A percentile compares a stretch with the other conserved stretches of the same genome.
These are phyloP conservation scores for Papilio protenor DNA, from an alignment of 2,888 invertebrate genomes.

Conservation along the genomic window DNA sequence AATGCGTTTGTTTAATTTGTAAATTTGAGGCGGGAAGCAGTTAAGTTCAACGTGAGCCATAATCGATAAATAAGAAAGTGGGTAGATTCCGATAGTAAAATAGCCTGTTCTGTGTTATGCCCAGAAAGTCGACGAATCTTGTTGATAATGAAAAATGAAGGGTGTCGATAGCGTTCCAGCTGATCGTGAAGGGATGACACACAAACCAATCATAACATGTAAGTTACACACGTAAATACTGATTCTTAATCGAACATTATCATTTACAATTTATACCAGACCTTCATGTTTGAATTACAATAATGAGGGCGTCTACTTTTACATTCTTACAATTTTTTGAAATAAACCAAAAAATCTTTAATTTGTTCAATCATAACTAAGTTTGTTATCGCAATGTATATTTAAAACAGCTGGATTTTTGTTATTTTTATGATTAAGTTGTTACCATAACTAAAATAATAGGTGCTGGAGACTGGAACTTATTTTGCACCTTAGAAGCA, in stretches of 20 bases:
- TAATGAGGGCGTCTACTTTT: conserved; percentile 10
- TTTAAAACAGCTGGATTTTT: too few relatives aligned
- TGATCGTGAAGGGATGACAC: conserved; percentile 85
- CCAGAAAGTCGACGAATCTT: conserved; percentile 66
- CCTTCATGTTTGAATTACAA: conserved; percentile 9
- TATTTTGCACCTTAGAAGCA: conserved; percentile 92
- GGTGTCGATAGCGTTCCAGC: conserved; percentile 80
- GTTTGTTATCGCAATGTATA: background rate
- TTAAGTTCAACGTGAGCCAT: background rate
- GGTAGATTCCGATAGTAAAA: conserved; percentile 71
- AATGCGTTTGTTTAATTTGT: conserved; percentile 43
- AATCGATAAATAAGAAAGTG: conserved; percentile 62
- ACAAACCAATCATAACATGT: conserved; percentile 90
- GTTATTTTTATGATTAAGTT: background rate
- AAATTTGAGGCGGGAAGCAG: conserved; percentile 20
- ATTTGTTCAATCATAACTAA: background rate
- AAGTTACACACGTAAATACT: conserved; percentile 63
- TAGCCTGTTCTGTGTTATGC: conserved; percentile 68
- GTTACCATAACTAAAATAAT: conserved; percentile 21
- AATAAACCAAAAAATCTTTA: background rate
- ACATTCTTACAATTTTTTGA: background rate
- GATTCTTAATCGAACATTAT: background rate
- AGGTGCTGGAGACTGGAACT: conserved; percentile 94
- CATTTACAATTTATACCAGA: conserved; percentile 15
- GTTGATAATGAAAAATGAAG: conserved; percentile 85